Evolutionary conservation across 2,888 invertebrate species (phyloP), one percentile per base, ranked within the genome.

Genomic region (Villa cingulata): DNA sequence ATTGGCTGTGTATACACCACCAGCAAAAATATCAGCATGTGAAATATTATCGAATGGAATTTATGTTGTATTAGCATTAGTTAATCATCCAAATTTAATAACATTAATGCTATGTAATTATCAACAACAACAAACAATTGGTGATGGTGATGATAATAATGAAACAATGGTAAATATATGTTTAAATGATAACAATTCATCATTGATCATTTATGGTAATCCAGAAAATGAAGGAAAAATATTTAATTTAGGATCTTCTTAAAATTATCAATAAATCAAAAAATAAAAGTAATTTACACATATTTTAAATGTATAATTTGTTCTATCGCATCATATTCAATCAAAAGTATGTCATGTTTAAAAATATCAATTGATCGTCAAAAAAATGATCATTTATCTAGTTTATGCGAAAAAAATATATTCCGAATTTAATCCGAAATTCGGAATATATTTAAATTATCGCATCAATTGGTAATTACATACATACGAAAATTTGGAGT

Each of bases 1-100:
- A 46, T 72, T 87, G 61, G 81, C 87, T 23, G 84, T 86, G 1
- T 87, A 81, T 70, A 86, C 85, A 4, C 86, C 87, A 2, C 80
- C 81, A 41, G 74, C 77, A 41, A 75, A 80, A 50, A 80, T 87
- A 56, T 79, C 80, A 36, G 81, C 85, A 1, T 84, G 85, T 64
- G 86, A 88, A 61, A 76, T 89, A 39, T 75, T 83, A 12, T 74
- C 81, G 15, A 82, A 83, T 46, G 88, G 87, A 1, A 75, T 75
- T 32, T 75, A 77, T 44, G 74, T 86, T 2, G 77, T 86, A 1
- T 65, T 86, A 48, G 82, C 83, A 1, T 61, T 86, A 38, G 78
- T 80, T 54, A 81, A 82, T 59, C 74, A 74, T 58, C 72, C 74
- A 48, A 75, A 78, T 45, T 70, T 86, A 29, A 68, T 82, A 10